Conservation (phyloP, 2,113 vertebrate species). For the Numida meleagris region DNA sequence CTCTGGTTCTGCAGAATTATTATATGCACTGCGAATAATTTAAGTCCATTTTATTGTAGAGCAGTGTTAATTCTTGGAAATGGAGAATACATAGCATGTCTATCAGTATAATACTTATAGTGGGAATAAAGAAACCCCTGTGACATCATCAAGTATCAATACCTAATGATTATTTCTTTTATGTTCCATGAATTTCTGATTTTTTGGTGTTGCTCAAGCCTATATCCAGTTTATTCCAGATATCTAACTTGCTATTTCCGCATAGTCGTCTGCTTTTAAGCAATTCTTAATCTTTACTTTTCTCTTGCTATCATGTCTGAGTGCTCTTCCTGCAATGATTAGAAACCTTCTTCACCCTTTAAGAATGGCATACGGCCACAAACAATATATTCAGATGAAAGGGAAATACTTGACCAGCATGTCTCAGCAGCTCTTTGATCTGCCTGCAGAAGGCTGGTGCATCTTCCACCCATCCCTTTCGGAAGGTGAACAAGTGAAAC, state of each 20-base stretch:
- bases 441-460: conserved; percentile 22
- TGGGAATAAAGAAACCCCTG: background rate
- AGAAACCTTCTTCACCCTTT: conserved; percentile 56
- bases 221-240: background rate
- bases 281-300: conserved; percentile 39
- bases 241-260: background rate
- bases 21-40: background rate
- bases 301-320: conserved; percentile 16
- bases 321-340: conserved; percentile 47
- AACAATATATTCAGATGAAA: conserved; percentile 71
- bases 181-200: background rate
- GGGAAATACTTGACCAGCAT: conserved; percentile 41
- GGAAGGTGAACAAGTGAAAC: conserved; percentile 50
- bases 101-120: background rate
- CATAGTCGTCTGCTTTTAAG: background rate
- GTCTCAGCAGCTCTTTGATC: conserved; percentile 68
- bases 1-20: background rate
- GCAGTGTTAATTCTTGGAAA: background rate
- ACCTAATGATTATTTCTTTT: background rate
- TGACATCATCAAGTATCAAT: background rate
- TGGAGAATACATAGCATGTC: background rate
- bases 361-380: conserved; percentile 12
- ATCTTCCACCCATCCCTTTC: conserved; percentile 44
- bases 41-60: background rate
- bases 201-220: background rate